A percentile compares a stretch with the other conserved stretches of the same genome.
Evolutionary conservation across 2,888 invertebrate species (phyloP).

Genomic region (Eupithecia subumbrata): DNA sequence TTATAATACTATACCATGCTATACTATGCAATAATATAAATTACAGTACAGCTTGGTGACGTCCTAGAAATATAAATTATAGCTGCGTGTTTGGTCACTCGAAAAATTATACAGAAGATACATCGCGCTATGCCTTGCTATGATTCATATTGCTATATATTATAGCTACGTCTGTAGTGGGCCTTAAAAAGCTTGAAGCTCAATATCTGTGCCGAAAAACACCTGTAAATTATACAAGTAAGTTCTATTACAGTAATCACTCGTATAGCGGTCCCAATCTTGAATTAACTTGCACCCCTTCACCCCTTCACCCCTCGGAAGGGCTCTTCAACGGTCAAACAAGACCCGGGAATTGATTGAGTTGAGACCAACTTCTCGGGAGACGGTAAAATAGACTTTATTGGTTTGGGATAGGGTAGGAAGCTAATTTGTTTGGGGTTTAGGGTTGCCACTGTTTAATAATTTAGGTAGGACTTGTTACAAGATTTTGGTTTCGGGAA

Average conservation of each 20-base stretch:
- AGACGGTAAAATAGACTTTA: constrained; percentile 49
- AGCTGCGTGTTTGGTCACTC: too few species aligned
- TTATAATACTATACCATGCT: too few species aligned
- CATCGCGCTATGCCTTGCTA: too few species aligned
- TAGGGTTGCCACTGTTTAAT: constrained; percentile 14
- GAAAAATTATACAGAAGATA: too few species aligned
- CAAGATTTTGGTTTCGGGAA: background rate
- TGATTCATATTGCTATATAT: too few species aligned
- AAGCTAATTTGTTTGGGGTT: constrained; percentile 10
- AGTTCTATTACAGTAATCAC: constrained; percentile 34
- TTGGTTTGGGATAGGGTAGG: constrained; percentile 33
- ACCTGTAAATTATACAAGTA: constrained; percentile 9
- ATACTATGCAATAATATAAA: too few species aligned
- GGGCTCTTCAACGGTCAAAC: constrained; percentile 72
- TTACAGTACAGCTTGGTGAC: too few species aligned
- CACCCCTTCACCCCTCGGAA: constrained; percentile 35
- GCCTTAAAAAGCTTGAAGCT: background rate
- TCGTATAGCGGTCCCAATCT: constrained; percentile 36
- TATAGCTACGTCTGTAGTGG: too few species aligned
- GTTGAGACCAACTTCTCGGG: constrained; percentile 46
- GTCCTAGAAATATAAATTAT: too few species aligned
- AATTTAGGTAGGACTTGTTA: background rate
- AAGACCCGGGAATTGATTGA: constrained; percentile 73
- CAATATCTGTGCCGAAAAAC: background rate
- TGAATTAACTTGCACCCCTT: constrained; percentile 11